These are phyloP conservation scores for Papilio gigon DNA, from an alignment of 2,888 invertebrate species.

Conservation along the genomic window DNA sequence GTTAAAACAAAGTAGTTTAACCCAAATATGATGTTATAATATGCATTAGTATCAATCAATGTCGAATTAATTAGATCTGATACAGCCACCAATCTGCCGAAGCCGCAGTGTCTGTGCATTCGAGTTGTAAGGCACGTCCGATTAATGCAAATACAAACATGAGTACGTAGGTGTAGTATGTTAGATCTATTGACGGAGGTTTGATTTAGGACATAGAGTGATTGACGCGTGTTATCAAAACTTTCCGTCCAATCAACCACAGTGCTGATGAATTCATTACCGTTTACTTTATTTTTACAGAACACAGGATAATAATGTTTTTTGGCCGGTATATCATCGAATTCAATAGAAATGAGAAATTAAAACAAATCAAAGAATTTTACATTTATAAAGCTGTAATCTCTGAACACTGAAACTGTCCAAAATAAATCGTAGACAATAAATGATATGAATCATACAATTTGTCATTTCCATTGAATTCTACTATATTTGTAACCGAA, in stretches of 20 bases:
- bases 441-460: too few relatives aligned
- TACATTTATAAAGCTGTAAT: too few relatives aligned
- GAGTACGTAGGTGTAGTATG: slow-evolving; percentile 13
- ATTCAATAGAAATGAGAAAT: too few relatives aligned
- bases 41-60: slow-evolving; percentile 81
- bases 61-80: slow-evolving; percentile 81
- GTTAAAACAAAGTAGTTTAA: slow-evolving; percentile 79
- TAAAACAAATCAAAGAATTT: too few relatives aligned
- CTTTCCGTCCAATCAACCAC: neutral
- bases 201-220: neutral
- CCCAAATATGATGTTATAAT: slow-evolving; percentile 60
- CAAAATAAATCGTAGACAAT: too few relatives aligned
- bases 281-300: neutral
- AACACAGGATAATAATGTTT: too few relatives aligned
- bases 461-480: too few relatives aligned
- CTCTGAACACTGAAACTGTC: too few relatives aligned
- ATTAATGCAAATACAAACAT: slow-evolving; percentile 30
- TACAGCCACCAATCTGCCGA: slow-evolving; percentile 65
- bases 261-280: neutral
- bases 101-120: slow-evolving; percentile 45
- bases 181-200: slow-evolving; percentile 10
- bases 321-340: too few relatives aligned
- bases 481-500: neutral
- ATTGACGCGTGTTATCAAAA: neutral
- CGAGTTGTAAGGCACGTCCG: slow-evolving; percentile 30